Percentiles rank a stretch among this genome's conserved stretches.
Conservation (phyloP, 2,797 vertebrate species). For the Sebastes goodei region DNA sequence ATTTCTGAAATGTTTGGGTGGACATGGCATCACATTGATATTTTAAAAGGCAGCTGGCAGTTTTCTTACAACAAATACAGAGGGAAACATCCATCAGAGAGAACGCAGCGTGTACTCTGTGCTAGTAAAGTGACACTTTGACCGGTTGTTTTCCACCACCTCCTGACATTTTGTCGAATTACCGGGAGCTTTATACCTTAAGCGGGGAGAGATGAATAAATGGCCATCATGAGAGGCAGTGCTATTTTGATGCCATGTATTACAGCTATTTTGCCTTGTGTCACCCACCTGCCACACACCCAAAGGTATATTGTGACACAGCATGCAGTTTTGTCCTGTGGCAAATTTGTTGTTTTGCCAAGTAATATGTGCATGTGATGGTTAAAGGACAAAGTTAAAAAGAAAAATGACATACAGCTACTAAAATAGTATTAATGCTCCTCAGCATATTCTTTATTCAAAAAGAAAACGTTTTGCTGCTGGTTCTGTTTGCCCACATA, state of each 20-base stretch:
- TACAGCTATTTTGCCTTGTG: constrained; percentile 6
- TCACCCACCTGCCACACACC: not conserved
- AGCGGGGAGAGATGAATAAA: constrained; percentile 14
- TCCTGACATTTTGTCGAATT: constrained; percentile 23
- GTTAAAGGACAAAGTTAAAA: not conserved
- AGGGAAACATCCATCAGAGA: constrained; percentile 4
- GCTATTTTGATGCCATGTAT: constrained; percentile 10
- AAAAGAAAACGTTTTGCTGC: not conserved
- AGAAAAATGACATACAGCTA: not conserved
- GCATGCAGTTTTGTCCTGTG: not conserved
- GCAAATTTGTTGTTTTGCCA: not conserved
- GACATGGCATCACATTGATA: not conserved
- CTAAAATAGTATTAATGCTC: not conserved
- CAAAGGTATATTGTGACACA: not conserved
- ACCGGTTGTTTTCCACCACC: constrained; percentile 26
- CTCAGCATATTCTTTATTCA: not conserved
- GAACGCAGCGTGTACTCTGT: not conserved
- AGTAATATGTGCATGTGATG: not conserved
- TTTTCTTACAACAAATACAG: not conserved
- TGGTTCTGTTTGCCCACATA: not conserved
- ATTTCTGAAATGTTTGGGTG: not conserved
- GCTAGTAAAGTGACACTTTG: constrained; percentile 17
- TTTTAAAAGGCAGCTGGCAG: not conserved
- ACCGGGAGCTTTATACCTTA: constrained; percentile 1
- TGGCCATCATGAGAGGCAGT: not conserved